phyloP scores from a whole-genome alignment of 2,888 invertebrate species.

The Amaurobius ferox region DNA sequence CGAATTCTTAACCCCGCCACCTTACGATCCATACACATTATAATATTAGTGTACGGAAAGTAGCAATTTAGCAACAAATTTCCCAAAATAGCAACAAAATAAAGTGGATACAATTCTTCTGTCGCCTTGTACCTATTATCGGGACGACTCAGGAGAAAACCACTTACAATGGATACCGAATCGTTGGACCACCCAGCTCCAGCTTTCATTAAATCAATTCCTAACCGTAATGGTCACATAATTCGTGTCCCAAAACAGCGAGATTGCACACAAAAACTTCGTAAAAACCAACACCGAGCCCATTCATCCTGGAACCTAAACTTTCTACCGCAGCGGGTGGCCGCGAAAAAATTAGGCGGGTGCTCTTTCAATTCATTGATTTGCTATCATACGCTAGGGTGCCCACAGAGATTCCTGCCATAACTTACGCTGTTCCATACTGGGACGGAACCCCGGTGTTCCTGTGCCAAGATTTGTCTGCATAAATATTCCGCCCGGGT shows the following conservation, averaged over 20 bases:
- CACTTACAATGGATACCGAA: background rate
- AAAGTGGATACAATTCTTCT: no score
- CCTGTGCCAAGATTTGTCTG: background rate
- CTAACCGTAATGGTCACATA: constrained; percentile 12
- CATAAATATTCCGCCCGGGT: constrained; percentile 49
- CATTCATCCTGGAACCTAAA: background rate
- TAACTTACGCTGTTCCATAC: constrained; percentile 46
- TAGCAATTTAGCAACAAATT: no score
- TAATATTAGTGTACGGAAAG: no score
- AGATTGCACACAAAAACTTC: constrained; percentile 14
- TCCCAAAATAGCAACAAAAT: no score
- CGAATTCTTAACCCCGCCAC: no score
- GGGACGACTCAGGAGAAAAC: background rate
- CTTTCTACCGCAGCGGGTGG: constrained; percentile 18
- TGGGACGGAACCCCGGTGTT: constrained; percentile 3
- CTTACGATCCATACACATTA: no score
- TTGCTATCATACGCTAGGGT: background rate
- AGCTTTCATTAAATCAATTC: constrained; percentile 16
- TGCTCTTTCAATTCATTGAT: constrained; percentile 6
- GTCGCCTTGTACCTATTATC: background rate
- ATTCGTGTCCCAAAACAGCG: constrained; percentile 11
- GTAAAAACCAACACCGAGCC: constrained; percentile 4
- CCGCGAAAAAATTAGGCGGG: background rate
- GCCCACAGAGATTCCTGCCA: constrained; percentile 1
- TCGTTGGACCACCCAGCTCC: background rate